These are phyloP conservation scores for Puffinus mauretanicus DNA, from an alignment of 2,113 vertebrate species.

Conservation along the genomic window DNA sequence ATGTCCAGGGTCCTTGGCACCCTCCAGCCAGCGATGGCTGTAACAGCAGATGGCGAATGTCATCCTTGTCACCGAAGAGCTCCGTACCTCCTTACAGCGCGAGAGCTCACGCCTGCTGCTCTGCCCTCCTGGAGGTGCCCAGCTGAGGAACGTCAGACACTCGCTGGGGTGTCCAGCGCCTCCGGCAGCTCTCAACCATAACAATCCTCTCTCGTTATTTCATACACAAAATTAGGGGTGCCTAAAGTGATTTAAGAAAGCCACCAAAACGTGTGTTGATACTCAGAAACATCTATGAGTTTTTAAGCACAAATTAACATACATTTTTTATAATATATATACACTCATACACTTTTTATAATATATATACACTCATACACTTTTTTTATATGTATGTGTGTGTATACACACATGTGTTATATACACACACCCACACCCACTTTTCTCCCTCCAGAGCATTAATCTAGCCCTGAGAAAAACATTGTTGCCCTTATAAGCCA, in stretches of 20 bases:
- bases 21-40: not conserved
- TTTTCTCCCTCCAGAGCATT: not conserved
- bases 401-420: not conserved
- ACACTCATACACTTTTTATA: not conserved
- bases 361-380: not conserved
- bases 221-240: no score
- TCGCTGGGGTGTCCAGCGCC: not conserved
- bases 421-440: not conserved
- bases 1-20: no score
- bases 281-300: not conserved
- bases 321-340: not conserved
- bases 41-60: not conserved
- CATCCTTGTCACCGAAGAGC: not conserved
- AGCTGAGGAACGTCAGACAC: not conserved
- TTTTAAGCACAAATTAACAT: not conserved
- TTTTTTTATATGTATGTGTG: no score
- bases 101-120: not conserved
- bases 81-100: not conserved
- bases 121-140: not conserved
- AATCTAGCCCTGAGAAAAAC: not conserved
- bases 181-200: rapidly evolving
- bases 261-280: not conserved
- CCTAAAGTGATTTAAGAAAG: not conserved
- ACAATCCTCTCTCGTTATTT: no score
- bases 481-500: not conserved